phyloP scores from a whole-genome alignment of 2,888 invertebrate genomes.

The Hylaea fasciaria region DNA sequence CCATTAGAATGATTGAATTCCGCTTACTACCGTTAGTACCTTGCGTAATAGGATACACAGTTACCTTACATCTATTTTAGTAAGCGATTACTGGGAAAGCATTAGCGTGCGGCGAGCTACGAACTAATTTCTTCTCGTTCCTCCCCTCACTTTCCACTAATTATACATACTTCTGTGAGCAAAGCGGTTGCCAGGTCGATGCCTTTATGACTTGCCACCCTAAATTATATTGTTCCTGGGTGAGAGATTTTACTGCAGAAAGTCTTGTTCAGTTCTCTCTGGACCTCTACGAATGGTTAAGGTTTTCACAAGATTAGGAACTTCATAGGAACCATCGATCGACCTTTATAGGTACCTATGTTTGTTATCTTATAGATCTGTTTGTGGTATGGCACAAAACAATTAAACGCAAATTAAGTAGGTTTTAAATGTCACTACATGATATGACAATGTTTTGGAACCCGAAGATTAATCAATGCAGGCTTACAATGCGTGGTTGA shows the following conservation, averaged over 20 bases:
- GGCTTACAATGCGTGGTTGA: constrained; percentile 22
- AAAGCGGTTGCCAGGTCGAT: constrained; percentile 63
- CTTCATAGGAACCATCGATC: not conserved
- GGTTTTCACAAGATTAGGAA: constrained; percentile 14
- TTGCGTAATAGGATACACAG: constrained; percentile 13
- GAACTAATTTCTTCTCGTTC: constrained; percentile 55
- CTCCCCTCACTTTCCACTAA: constrained; percentile 59
- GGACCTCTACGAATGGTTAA: constrained; percentile 20
- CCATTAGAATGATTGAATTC: constrained; percentile 18
- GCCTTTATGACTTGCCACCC: constrained; percentile 51
- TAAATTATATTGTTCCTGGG: constrained; percentile 46
- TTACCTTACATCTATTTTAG: constrained; percentile 33
- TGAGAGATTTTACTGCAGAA: constrained; percentile 36
- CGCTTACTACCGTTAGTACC: constrained; percentile 8
- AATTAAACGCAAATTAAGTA: too few species aligned
- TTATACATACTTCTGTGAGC: constrained; percentile 62
- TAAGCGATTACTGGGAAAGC: constrained; percentile 48
- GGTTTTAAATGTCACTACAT: too few species aligned
- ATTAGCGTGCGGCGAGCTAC: constrained; percentile 48
- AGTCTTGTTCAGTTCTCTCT: constrained; percentile 31
- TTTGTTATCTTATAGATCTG: too few species aligned
- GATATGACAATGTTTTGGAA: too few species aligned
- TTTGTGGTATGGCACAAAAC: too few species aligned
- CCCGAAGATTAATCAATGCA: not conserved
- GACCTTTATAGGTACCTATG: too few species aligned